A percentile compares a stretch with the other conserved stretches of the same genome.
Evolutionary conservation across 1,140 invertebrate species (phyloP).

Genomic region (Drosophila sp.): DNA sequence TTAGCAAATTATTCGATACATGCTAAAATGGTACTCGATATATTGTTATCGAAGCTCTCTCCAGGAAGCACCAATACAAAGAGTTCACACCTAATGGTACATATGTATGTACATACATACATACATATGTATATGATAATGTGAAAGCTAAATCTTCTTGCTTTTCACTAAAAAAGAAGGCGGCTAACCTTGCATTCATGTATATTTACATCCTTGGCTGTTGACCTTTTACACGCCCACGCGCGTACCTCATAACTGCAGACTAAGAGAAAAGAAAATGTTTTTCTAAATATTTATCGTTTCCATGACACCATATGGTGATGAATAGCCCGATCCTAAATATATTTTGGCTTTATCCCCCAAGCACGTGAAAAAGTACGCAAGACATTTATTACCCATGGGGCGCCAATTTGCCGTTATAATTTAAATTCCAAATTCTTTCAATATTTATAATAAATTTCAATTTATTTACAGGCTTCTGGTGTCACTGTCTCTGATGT

Average conservation of each 20-base stretch:
- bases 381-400: background rate
- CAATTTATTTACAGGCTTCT: constrained; percentile 88
- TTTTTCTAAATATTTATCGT: constrained; percentile 44
- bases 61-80: constrained; percentile 12
- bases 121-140: constrained; percentile 31
- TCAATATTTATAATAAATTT: background rate
- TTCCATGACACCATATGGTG: constrained; percentile 17
- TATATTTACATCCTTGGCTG: constrained; percentile 26
- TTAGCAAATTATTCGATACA: constrained; percentile 8
- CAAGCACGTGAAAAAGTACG: constrained; percentile 1
- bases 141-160: constrained; percentile 14
- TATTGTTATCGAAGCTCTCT: constrained; percentile 27
- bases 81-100: constrained; percentile 26
- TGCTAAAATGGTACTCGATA: constrained; percentile 22
- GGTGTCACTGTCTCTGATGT: constrained; percentile 97
- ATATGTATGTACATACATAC: constrained; percentile 28
- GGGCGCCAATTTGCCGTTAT: constrained; percentile 27
- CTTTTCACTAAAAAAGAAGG: constrained; percentile 42
- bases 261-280: constrained; percentile 12
- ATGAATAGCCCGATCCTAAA: background rate
- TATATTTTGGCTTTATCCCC: constrained; percentile 15
- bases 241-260: background rate
- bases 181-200: constrained; percentile 37
- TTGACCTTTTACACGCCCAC: constrained; percentile 19
- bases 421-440: constrained; percentile 19